Evolutionary conservation across 1,140 invertebrate genomes (phyloP), one percentile per base, ranked within the genome.

Genomic region (Drosophila quadrilineata): DNA sequence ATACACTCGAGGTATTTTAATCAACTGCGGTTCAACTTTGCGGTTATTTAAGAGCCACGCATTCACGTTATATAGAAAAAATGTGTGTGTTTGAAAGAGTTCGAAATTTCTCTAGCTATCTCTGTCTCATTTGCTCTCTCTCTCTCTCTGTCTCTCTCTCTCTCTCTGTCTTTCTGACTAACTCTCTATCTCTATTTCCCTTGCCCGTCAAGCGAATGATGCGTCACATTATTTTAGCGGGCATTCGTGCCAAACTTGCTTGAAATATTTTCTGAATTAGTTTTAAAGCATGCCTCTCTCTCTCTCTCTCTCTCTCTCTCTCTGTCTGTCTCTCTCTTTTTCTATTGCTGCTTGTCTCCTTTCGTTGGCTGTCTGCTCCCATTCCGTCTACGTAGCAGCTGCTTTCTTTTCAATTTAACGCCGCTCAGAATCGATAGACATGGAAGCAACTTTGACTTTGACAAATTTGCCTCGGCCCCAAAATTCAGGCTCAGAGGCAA

Each of bases 381-480:
- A 21, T 48, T 46, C 43, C 29, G 41, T 12, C 49, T 5, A 12
- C 17, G 12, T 8, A 24, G 24, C 43, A 48, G 54, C 50, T 54
- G 62, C 48, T 48, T 59, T 50, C 53, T 52, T 48, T 66, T 52
- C 53, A 59, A 64, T 67, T 67, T 57, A 50, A 45, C 52, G 48
- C 41, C 54, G 49, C 53, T 43, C 62, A 54, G 54, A 71, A 60
- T 71, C 62, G 56, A 71, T 71, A 71, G 63, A 71, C 67, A 60
- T 53, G 54, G 48, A 53, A 71, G 63, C 58, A 41, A 53, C 48
- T 66, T 71, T 71, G 67, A 71, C 67, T 71, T 71, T 71, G 67
- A 71, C 67, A 71, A 71, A 71, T 71, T 71, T 59, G n/a, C 43
- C 54, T 40, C 43, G 16, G 63, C 53, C 43, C 48, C 50, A 70